Evolutionary conservation across 2,888 invertebrate species (phyloP), one percentile per base, ranked within the genome.

Genomic region (Mechanitis mazaeus): DNA sequence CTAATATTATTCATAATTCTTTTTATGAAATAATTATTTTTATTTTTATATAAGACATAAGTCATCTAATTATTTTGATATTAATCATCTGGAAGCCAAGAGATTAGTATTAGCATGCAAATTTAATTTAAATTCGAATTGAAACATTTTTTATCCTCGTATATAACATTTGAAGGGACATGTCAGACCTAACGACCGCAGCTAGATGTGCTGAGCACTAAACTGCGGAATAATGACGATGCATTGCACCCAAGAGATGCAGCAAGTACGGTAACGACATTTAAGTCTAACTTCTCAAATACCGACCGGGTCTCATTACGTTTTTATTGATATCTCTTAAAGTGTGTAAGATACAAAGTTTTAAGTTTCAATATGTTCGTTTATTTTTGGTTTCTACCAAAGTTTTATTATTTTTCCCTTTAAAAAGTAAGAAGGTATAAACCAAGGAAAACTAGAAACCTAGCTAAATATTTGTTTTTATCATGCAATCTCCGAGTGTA

Each of bases 221-320:
- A 87, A 87, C 83, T 80, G 75, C 64, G 69, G 71, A 81, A 86
- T 86, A 83, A 86, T 86, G 81, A 78, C 77, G 68, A 75, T 79
- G 80, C 82, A 84, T 80, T 77, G 73, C 69, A 70, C 74, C 72
- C 78, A 68, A 63, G 74, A 70, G 71, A 73, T 70, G 72, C 68
- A 70, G 60, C 71, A 71, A 68, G 64, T 72, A 69, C 69, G 72
- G 72, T 65, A 67, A 68, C 61, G 67, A 66, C 64, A 63, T 66
- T 59, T 58, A 60, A 59, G 58, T 67, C 66, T 60, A 66, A 60
- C 64, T 64, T 64, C 60, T 63, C 54, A 12, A 56, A 53, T 50
- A 50, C 50, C 50, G 50, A 50, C 50, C 50, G 50, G 31, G 31
- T 31, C 31, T 50, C 50, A 50, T 42, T 42, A 42, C 42, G 42